These are phyloP conservation scores for Leptopilina drosophilae DNA, from an alignment of 2,888 invertebrate genomes.

Conservation along the genomic window DNA sequence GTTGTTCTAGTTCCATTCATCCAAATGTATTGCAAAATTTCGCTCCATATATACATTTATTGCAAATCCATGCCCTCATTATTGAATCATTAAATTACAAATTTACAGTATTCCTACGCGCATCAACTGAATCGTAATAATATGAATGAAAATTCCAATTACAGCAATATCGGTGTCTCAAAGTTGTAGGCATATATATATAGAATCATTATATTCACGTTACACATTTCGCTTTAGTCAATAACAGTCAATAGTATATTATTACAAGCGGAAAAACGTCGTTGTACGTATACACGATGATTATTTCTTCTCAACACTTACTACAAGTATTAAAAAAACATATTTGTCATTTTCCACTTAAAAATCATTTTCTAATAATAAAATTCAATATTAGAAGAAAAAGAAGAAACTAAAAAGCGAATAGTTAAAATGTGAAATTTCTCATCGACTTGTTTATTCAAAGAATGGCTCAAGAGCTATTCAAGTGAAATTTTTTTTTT, in stretches of 20 bases:
- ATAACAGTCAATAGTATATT: slow-evolving; percentile 15
- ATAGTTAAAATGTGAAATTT: neutral
- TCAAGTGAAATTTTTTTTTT: neutral
- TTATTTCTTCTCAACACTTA: neutral
- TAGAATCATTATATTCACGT: slow-evolving; percentile 15
- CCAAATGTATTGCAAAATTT: too few species aligned
- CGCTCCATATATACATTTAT: too few species aligned
- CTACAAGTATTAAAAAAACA: neutral
- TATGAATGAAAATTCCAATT: slow-evolving; percentile 22
- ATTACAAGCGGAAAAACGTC: slow-evolving; percentile 12
- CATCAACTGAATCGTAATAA: neutral
- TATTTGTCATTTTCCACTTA: neutral
- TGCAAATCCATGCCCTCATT: slow-evolving; percentile 13
- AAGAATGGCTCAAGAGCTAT: neutral
- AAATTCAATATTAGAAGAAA: too few species aligned
- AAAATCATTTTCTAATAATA: too few species aligned
- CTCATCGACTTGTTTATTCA: slow-evolving; percentile 20
- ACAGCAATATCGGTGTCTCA: slow-evolving; percentile 10
- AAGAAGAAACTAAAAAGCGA: neutral
- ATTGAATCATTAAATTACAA: neutral
- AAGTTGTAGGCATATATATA: neutral
- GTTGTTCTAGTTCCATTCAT: too few species aligned
- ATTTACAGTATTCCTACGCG: slow-evolving; percentile 8
- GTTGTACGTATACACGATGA: neutral
- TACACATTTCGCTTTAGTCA: slow-evolving; percentile 21